These are phyloP conservation scores for Gadus macrocephalus DNA, from an alignment of 2,113 vertebrate species.

Conservation along the genomic window DNA sequence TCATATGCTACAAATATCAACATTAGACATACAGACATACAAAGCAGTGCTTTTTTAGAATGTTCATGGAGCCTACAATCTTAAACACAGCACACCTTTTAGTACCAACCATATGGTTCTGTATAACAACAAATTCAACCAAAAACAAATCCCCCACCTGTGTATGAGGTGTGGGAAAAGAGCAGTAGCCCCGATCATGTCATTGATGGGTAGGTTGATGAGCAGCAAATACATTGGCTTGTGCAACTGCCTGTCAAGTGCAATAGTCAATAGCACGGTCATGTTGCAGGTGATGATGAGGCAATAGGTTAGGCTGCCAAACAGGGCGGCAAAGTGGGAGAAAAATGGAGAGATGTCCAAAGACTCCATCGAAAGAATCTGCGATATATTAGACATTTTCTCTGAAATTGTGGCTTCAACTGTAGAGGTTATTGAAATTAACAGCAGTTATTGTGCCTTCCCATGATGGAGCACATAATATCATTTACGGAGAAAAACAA, in stretches of 20 bases:
- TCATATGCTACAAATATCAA: no score
- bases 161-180: constrained; percentile 12
- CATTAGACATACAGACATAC: no score
- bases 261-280: constrained; percentile 18
- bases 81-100: no score
- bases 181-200: constrained; percentile 17
- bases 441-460: not conserved
- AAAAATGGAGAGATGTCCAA: constrained; percentile 8
- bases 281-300: constrained; percentile 19
- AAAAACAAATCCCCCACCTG: not conserved
- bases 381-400: not conserved
- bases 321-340: not conserved
- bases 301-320: constrained; percentile 12
- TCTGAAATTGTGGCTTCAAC: not conserved
- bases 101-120: no score
- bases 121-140: not conserved
- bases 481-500: no score
- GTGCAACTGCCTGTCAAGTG: constrained; percentile 19
- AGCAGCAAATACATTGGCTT: constrained; percentile 23
- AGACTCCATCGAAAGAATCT: constrained; percentile 14
- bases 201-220: constrained; percentile 24
- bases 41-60: no score
- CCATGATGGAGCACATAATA: no score
- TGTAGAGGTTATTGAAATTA: not conserved
- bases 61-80: no score